Base-by-base conservation (phyloP, 2,888 invertebrate genomes). In the Nematopogon swammerdamellus region DNA sequence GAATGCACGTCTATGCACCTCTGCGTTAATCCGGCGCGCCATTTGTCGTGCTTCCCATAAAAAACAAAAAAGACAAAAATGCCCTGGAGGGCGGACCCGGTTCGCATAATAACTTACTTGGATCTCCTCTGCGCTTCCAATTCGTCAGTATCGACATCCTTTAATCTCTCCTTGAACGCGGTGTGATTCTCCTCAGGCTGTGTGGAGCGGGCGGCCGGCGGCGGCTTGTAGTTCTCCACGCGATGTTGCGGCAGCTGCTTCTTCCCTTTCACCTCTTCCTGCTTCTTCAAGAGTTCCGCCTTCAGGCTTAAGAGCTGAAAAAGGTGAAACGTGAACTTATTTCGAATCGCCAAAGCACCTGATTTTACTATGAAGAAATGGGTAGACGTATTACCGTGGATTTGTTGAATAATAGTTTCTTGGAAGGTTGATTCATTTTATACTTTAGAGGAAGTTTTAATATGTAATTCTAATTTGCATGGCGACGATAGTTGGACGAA, bases 231-330 rank as follows among this genome's bases (percentile, higher is more conserved):
- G 51, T 75, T 74, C 49, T 81, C 81, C 56, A 83, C 64, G 58
- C 82, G 83, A 50, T 80, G 66, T 50, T 76, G 69, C 2, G 83
- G 77, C 1, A 73, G 60, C 19, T 74, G 70, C 60, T 86, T 91
- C 5, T 85, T 85, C 61, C 85, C 84, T 51, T 81, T 76, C 1
- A 92, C 86, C 70, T 95, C 94, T 59, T 90, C 87, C 70, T 94
- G 91, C 68, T 96, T 96, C 54, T 89, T 83, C 45, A 91, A 67
- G 16, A 97, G 77, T 70, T 97, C 96, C 1, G 96, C 95, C 75
- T 95, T 95, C 52, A 97, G 75, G 60, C 89, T 91, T n/a, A 92
- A 70, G 48, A 92, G 64, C 82, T 86, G 63, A 18, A 63, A 63
- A n/a, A n/a, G n/a, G n/a, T n/a, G n/a, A n/a, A n/a, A n/a, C n/a